Conservation (phyloP, 2,888 invertebrate species). For the Cybosia mesomella region DNA sequence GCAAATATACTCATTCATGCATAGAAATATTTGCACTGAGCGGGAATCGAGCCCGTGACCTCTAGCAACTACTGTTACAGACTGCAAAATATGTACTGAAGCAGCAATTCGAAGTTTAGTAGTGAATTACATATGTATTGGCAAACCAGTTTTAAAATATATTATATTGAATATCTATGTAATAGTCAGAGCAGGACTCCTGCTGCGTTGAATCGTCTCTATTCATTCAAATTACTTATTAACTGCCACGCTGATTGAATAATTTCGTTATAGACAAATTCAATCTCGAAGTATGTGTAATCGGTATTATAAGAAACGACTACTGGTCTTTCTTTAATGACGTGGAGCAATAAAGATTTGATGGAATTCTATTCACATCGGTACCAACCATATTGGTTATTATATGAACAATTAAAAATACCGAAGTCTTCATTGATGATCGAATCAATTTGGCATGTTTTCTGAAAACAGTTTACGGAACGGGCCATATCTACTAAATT, state of each 20-base stretch:
- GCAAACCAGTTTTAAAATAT: constrained; percentile 26
- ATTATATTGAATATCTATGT: constrained; percentile 30
- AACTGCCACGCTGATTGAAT: constrained; percentile 25
- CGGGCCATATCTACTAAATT: too few species aligned
- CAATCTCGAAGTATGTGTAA: constrained; percentile 17
- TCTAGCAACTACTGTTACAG: not conserved
- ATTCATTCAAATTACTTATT: constrained; percentile 38
- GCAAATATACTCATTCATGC: too few species aligned
- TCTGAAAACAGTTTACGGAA: too few species aligned
- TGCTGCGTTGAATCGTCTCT: constrained; percentile 32
- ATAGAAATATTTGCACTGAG: too few species aligned
- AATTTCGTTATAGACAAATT: constrained; percentile 29
- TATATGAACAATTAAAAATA: not conserved
- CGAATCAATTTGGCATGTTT: not conserved
- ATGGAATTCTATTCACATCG: constrained; percentile 9
- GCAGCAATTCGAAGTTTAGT: not conserved
- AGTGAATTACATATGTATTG: constrained; percentile 29
- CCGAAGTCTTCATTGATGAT: constrained; percentile 1
- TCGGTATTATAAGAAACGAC: constrained; percentile 24
- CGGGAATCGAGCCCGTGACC: too few species aligned
- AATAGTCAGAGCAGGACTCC: constrained; percentile 21
- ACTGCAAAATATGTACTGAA: not conserved
- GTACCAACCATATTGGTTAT: not conserved
- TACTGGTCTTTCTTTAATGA: constrained; percentile 34
- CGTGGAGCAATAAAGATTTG: constrained; percentile 22